phyloP scores from a whole-genome alignment of 2,113 vertebrate species.

The Macaca fascicularis region DNA sequence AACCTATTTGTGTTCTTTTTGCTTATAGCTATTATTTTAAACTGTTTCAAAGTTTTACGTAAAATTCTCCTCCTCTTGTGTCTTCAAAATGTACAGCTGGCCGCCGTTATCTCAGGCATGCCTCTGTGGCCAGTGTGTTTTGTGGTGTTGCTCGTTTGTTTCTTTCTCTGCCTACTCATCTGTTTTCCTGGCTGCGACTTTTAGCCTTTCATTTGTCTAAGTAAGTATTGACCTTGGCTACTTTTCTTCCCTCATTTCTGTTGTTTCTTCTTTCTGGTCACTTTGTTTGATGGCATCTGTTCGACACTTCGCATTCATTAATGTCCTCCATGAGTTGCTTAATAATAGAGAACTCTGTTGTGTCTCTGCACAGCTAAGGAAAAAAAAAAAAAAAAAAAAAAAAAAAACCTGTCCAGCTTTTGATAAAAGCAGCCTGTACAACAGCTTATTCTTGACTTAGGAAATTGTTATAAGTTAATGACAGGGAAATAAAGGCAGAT shows the following conservation, averaged over 20 bases:
- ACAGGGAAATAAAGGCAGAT: conserved; percentile 68
- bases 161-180: conserved; percentile 74
- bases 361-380: conserved; percentile 43
- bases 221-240: conserved; percentile 72
- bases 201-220: conserved; percentile 80
- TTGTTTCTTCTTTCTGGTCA: conserved; percentile 70
- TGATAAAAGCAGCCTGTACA: conserved; percentile 60
- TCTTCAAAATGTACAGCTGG: conserved; percentile 67
- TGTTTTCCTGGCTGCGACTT: conserved; percentile 78
- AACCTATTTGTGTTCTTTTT: conserved; percentile 31
- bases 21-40: conserved; percentile 31
- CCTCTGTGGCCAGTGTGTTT: conserved; percentile 58
- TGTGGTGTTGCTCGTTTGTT: conserved; percentile 76
- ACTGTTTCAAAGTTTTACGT: conserved; percentile 31
- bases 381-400: conserved; percentile 39
- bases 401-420: conserved; percentile 36
- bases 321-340: conserved; percentile 57
- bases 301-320: conserved; percentile 65
- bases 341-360: not conserved
- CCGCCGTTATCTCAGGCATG: conserved; percentile 50
- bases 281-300: conserved; percentile 68
- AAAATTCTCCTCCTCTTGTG: conserved; percentile 39
- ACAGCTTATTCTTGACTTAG: conserved; percentile 59
- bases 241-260: conserved; percentile 55
- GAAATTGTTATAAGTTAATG: conserved; percentile 71